Conservation (phyloP, 2,113 vertebrate genomes). For the Tachycineta bicolor region DNA sequence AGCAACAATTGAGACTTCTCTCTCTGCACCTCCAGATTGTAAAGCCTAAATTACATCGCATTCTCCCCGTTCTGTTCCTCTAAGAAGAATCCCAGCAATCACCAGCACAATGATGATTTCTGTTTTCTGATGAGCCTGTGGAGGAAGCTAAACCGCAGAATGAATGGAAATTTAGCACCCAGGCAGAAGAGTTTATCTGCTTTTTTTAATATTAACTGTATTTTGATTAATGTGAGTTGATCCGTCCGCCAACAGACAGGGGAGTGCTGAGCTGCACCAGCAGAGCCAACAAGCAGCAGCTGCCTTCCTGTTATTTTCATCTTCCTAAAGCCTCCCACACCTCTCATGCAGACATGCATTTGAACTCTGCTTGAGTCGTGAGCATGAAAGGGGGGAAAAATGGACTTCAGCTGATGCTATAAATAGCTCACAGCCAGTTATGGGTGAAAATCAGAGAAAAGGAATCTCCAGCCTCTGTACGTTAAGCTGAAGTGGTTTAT, state of each 20-base stretch:
- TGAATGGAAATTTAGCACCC: background rate
- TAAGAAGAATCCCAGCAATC: slow-evolving; percentile 1
- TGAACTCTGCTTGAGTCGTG: background rate
- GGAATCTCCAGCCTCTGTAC: background rate
- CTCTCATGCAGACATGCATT: background rate
- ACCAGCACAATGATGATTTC: background rate
- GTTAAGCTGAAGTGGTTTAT: background rate
- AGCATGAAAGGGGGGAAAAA: background rate
- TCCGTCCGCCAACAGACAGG: background rate
- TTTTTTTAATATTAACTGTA: background rate
- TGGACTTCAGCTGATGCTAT: background rate
- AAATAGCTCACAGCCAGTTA: background rate
- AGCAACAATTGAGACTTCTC: background rate
- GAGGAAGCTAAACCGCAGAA: background rate
- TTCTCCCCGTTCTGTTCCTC: background rate
- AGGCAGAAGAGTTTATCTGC: background rate
- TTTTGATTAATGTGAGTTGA: background rate
- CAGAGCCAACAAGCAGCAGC: background rate
- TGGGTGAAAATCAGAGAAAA: background rate
- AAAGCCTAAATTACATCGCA: background rate
- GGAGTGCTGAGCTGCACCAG: background rate
- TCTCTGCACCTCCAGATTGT: background rate
- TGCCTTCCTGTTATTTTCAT: slow-evolving; percentile 55
- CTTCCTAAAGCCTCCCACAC: slow-evolving; percentile 8
- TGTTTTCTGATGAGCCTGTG: slow-evolving; percentile 8